A percentile compares a stretch with the other conserved stretches of the same genome.
Conservation (phyloP, 2,888 invertebrate species). For the Strigamia maritima region DNA sequence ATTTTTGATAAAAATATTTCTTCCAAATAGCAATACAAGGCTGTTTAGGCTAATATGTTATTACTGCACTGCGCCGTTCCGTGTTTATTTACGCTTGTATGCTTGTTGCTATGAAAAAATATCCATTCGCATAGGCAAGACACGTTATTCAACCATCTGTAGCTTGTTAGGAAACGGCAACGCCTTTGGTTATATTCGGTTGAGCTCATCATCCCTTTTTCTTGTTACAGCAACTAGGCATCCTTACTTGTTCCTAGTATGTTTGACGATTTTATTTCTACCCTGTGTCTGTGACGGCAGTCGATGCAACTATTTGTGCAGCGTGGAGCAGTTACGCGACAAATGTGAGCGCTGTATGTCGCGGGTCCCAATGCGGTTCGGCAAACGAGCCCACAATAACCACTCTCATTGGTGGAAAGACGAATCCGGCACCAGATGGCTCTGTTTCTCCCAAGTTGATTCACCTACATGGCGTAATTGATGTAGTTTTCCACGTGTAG, state of each 20-base stretch:
- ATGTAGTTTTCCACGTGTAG: neutral
- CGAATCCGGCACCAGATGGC: slow-evolving; percentile 1
- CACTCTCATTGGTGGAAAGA: neutral
- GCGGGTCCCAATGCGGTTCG: slow-evolving; percentile 31
- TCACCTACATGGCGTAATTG: neutral
- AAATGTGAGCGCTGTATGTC: slow-evolving; percentile 37
- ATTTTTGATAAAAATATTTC: no score
- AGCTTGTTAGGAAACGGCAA: no score
- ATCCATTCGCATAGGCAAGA: no score
- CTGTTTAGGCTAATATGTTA: no score
- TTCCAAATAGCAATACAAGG: no score
- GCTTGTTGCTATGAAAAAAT: no score
- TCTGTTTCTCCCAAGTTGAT: neutral
- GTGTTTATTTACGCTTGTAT: no score
- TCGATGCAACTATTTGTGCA: slow-evolving; percentile 29
- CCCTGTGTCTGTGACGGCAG: neutral
- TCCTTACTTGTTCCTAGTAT: neutral
- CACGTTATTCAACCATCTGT: no score
- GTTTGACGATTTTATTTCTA: neutral
- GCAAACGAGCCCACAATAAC: neutral
- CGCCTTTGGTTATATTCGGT: no score
- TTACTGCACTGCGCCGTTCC: no score
- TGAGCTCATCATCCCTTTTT: no score
- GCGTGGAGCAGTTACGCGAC: slow-evolving; percentile 25
- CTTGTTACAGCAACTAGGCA: neutral